phyloP scores from a whole-genome alignment of 2,113 vertebrate species.

The Aix galericulata region DNA sequence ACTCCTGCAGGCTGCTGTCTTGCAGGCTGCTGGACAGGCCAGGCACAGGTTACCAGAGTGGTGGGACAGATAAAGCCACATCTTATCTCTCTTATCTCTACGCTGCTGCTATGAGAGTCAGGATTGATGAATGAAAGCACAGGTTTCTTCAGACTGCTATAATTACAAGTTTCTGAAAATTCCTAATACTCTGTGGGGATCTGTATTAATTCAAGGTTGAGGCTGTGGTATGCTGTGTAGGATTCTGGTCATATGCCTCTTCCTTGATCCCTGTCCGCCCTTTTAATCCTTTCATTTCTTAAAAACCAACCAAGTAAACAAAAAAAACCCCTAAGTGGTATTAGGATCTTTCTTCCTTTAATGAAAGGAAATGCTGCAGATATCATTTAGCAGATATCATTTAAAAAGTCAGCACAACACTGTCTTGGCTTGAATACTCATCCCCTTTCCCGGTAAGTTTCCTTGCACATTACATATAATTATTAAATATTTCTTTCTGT shows the following conservation, averaged over 20 bases:
- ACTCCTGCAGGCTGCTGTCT: rapidly evolving
- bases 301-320: background rate
- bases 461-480: background rate
- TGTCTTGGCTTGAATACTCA: background rate
- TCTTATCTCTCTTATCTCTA: background rate
- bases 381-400: background rate
- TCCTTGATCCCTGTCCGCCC: background rate
- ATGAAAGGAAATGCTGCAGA: background rate
- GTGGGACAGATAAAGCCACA: background rate
- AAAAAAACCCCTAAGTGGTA: background rate
- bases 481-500: background rate
- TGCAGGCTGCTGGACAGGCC: background rate
- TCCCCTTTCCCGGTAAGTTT: background rate
- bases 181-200: background rate
- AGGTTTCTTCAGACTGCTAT: background rate
- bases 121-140: background rate
- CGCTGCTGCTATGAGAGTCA: background rate
- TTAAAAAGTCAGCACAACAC: background rate
- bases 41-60: background rate
- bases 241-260: background rate
- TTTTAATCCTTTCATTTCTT: background rate
- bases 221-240: background rate
- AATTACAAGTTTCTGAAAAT: background rate
- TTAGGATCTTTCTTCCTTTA: background rate
- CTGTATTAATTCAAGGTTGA: background rate